Base-by-base conservation (phyloP, 1,140 invertebrate species). In the Ceratina calcarata region DNA sequence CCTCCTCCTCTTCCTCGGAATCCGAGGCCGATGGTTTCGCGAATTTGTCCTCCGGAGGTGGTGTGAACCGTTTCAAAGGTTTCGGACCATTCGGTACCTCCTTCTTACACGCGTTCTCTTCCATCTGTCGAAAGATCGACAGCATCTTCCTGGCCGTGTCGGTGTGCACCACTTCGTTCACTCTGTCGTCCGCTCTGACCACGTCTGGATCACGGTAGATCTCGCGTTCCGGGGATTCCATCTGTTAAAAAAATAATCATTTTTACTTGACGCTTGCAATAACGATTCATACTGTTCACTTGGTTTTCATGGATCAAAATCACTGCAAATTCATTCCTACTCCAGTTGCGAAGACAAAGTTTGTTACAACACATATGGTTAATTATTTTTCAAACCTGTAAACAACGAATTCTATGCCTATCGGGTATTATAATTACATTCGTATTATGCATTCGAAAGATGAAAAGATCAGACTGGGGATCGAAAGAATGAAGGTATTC, bases 61-160 rank as follows among this genome's bases (percentile, higher is more conserved):
- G 97, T 4, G 97, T 98, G 89, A 98, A 98, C 22, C 97, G 93
- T 91, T 98, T 98, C 73, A 98, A 89, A 0, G 97, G 97, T 90
- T 97, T 97, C 0, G 95, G 96, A 27, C 95, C 94, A 89, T 95
- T 94, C 12, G 94, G 94, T 62, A 94, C 81, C 15, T 94, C 94
- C 49, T 95, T 94, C 76, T 94, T 94, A 53, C 93, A 90, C 16
- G 94, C 93, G 74, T 95, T 95, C 85, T 96, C 95, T 91, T 98
- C 97, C 95, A 98, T 95, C 91, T 97, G 96, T 16, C 97, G 95
- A 94, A 98, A 98, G 77, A 97, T 96, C 62, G 94, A 95, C 32
- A 98, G 94, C 96, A 98, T 97, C 84, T 96, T 95, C 10, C 95
- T 95, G 0, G 97, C 95, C 0, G 97, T 98, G 88, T 97, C 96